A percentile compares a stretch with the other conserved stretches of the same genome.
phyloP scores from a whole-genome alignment of 1,140 invertebrate species.

The Listronotus bonariensis region DNA sequence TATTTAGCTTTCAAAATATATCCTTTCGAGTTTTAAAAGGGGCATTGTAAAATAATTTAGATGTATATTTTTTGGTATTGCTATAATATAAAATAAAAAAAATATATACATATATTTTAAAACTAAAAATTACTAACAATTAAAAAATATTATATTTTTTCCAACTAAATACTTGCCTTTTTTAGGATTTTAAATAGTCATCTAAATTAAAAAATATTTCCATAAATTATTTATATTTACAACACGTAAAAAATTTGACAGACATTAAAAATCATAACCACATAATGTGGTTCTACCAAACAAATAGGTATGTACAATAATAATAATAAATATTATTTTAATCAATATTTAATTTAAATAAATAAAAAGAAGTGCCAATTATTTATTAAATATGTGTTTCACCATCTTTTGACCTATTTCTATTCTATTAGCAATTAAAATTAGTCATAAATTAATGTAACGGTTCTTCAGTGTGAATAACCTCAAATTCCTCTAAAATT shows the following conservation, averaged over 20 bases:
- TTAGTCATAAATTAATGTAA: slow-evolving; percentile 4
- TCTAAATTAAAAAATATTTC: neutral
- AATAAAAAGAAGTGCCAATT: slow-evolving; percentile 6
- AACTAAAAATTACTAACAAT: too few relatives aligned
- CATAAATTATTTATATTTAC: neutral
- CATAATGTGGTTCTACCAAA: neutral
- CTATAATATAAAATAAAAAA: too few relatives aligned
- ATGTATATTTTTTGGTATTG: too few relatives aligned
- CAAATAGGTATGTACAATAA: slow-evolving; percentile 14
- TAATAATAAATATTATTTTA: slow-evolving; percentile 13
- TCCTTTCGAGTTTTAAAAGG: too few relatives aligned
- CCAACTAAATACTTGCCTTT: too few relatives aligned
- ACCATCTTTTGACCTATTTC: slow-evolving; percentile 3
- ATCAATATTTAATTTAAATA: slow-evolving; percentile 7
- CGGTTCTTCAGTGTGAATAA: slow-evolving; percentile 16
- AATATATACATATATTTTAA: too few relatives aligned
- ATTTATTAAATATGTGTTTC: neutral
- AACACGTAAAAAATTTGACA: too few relatives aligned
- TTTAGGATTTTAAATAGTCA: too few relatives aligned
- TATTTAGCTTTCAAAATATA: too few relatives aligned
- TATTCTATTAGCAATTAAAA: neutral
- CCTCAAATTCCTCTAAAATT: slow-evolving; percentile 19
- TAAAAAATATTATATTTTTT: too few relatives aligned
- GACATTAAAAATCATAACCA: too few relatives aligned
- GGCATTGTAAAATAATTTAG: too few relatives aligned